Base-by-base conservation (phyloP, 2,888 invertebrate genomes). In the Heliconius charithonia region DNA sequence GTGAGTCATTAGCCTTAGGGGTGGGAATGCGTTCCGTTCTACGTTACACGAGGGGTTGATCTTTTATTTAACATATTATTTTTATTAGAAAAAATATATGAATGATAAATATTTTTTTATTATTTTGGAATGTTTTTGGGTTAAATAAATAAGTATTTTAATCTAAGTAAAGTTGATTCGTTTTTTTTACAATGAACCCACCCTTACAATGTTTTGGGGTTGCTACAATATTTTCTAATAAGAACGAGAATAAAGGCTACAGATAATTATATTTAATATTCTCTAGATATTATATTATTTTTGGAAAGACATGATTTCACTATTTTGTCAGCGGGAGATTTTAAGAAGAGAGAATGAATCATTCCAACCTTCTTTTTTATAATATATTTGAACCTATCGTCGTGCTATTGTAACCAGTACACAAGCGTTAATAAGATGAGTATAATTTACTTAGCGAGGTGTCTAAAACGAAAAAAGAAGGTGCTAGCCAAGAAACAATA, bases 1-100 rank as follows among this genome's bases (percentile, higher is more conserved):
- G 89, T 94, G 93, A 94, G 90, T 94, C 94, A 94, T 91, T 91
- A 89, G 85, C 89, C 89, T 86, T 84, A 88, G 90, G 94, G 94
- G 92, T 92, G 88, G 87, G 56, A 88, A 88, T 88, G 85, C 91
- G 93, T 91, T 94, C 84, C 92, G 86, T 91, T 93, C 65, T 45
- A 90, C 90, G 87, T 79, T 66, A 27, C 16, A 59, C 10, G 63
- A 66, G 51, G 66, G 66, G 73, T 32, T 74, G 63, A 19, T 41
- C 12, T 74, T 25, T 63, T 59, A 37, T 0, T 16, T 16, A 59
- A 59, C 45, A 25, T 66, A 37, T 12, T 10, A 7, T 37, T 37
- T 66, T 69, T 72, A 9, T 29, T 29, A 9, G 13, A 51, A 51
- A 12, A 7, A 1, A n/a, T 32, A 32, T n/a, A 29, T 16, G 37